Percentiles rank a stretch among this genome's conserved stretches.
These are phyloP conservation scores for Opisthograptis luteolata DNA, from an alignment of 2,888 invertebrate genomes.

Conservation along the genomic window DNA sequence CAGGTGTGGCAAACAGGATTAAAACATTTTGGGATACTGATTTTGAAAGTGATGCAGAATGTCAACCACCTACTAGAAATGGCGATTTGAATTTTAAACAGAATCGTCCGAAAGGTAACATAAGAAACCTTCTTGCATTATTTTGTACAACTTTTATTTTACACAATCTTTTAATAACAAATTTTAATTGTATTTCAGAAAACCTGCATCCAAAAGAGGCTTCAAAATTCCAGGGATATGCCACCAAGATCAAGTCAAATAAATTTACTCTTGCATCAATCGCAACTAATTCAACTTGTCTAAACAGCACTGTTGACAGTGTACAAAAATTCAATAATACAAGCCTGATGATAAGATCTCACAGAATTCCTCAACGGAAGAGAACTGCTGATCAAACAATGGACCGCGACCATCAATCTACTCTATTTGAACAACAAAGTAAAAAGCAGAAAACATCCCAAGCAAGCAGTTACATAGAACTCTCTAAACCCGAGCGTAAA, in stretches of 20 bases:
- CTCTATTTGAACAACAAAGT: slow-evolving; percentile 25
- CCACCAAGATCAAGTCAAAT: slow-evolving; percentile 21
- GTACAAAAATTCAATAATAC: slow-evolving; percentile 37
- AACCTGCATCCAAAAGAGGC: slow-evolving; percentile 3
- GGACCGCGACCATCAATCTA: slow-evolving; percentile 18
- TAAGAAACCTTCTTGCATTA: neutral
- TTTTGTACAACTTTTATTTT: neutral
- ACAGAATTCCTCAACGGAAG: slow-evolving; percentile 38
- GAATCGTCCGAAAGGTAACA: slow-evolving; percentile 35
- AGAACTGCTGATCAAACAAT: slow-evolving; percentile 26
- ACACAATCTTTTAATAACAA: neutral
- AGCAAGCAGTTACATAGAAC: slow-evolving; percentile 4
- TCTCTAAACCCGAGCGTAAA: slow-evolving; percentile 15
- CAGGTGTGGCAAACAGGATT: slow-evolving; percentile 39
- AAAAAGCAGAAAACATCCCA: slow-evolving; percentile 17
- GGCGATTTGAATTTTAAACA: slow-evolving; percentile 28
- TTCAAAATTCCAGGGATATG: slow-evolving; percentile 7
- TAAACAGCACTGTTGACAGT: slow-evolving; percentile 33
- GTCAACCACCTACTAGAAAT: slow-evolving; percentile 31
- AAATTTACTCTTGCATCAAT: slow-evolving; percentile 14
- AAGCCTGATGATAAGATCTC: slow-evolving; percentile 41
- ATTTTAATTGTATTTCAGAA: slow-evolving; percentile 17
- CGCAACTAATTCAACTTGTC: slow-evolving; percentile 22
- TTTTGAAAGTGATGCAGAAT: slow-evolving; percentile 66
- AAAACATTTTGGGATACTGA: slow-evolving; percentile 72